Evolutionary conservation across 2,888 invertebrate species (phyloP).

Genomic region (Dynastes tityus): DNA sequence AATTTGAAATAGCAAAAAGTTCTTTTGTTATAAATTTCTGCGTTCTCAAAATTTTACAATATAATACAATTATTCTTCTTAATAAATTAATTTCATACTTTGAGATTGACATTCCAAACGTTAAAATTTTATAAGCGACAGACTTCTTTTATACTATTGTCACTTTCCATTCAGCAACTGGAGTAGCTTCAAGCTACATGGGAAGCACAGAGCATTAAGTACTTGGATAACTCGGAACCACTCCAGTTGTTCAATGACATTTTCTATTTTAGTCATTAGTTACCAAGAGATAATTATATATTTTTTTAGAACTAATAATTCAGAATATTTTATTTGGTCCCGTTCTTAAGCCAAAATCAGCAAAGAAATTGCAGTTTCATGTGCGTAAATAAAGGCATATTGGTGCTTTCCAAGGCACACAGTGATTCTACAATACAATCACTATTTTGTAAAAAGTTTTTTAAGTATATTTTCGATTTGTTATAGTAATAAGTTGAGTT

Average conservation of each 20-base stretch:
- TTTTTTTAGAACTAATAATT: neutral
- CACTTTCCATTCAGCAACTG: neutral
- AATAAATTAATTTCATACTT: too few relatives aligned
- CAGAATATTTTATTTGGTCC: conserved; percentile 25
- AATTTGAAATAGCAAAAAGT: too few relatives aligned
- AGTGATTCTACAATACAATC: conserved; percentile 14
- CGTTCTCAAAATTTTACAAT: too few relatives aligned
- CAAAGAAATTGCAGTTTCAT: neutral
- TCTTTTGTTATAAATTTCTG: too few relatives aligned
- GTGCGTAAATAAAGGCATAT: conserved; percentile 34
- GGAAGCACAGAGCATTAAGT: too few relatives aligned
- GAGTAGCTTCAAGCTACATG: too few relatives aligned
- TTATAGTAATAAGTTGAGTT: neutral
- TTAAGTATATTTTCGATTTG: conserved; percentile 25
- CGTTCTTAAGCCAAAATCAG: conserved; percentile 13
- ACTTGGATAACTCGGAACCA: too few relatives aligned
- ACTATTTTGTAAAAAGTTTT: neutral
- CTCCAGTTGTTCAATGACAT: too few relatives aligned
- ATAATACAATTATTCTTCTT: too few relatives aligned
- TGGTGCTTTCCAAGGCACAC: conserved; percentile 42
- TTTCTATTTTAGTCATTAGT: neutral
- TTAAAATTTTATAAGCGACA: neutral
- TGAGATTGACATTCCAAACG: neutral
- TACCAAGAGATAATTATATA: too few relatives aligned
- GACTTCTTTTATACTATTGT: too few relatives aligned